A percentile compares a stretch with the other conserved stretches of the same genome.
These are phyloP conservation scores for Gymnogyps californianus DNA, from an alignment of 2,113 vertebrate genomes.

Conservation along the genomic window DNA sequence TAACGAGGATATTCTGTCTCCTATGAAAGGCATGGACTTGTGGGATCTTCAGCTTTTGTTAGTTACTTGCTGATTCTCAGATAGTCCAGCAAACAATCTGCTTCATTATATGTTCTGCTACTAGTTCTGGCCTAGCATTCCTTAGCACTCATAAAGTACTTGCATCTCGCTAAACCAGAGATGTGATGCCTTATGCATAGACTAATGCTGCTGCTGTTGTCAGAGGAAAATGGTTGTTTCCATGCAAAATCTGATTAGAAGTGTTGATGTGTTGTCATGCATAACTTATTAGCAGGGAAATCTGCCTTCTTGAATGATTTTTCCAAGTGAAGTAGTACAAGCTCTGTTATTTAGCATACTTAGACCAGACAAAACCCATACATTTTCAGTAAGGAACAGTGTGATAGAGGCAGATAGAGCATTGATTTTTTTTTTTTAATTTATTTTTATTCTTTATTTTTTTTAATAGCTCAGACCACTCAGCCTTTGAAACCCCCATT, in stretches of 20 bases:
- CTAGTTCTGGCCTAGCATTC: not conserved
- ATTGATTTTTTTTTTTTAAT: accelerated
- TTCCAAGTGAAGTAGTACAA: not conserved
- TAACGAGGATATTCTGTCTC: not conserved
- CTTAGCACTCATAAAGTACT: not conserved
- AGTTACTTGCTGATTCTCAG: not conserved
- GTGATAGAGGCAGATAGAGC: not conserved
- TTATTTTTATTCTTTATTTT: not conserved
- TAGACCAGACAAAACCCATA: not conserved
- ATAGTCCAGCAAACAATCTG: not conserved
- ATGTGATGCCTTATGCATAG: not conserved
- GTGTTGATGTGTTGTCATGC: not conserved
- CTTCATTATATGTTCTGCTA: not conserved
- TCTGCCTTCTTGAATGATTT: not conserved
- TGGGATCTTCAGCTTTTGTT: not conserved
- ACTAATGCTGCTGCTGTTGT: not conserved
- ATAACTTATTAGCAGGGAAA: not conserved
- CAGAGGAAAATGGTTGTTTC: not conserved
- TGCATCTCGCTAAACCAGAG: not conserved
- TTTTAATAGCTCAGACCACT: not conserved
- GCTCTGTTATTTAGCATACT: not conserved
- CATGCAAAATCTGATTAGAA: not conserved
- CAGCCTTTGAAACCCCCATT: not conserved
- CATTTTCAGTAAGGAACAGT: not conserved
- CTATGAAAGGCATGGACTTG: not conserved